Percentiles rank a stretch among this genome's conserved stretches.
Conservation (phyloP, 2,888 invertebrate genomes). For the Pachycephus smyrnensis region DNA sequence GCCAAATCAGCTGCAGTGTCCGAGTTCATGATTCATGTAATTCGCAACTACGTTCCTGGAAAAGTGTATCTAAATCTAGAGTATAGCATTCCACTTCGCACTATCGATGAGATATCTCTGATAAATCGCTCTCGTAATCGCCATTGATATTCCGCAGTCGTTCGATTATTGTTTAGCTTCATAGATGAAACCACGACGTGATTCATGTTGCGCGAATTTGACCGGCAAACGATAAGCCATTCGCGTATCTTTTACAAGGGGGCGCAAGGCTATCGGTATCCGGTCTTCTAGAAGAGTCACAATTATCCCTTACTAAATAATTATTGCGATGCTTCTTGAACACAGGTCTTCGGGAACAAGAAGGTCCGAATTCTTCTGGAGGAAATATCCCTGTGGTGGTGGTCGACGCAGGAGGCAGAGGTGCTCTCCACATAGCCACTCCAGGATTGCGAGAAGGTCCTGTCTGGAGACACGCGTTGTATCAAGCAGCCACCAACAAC, state of each 20-base stretch:
- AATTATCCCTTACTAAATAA: slow-evolving; percentile 1
- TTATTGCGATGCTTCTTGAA: slow-evolving; percentile 16
- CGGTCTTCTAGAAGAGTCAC: neutral
- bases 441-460: slow-evolving; percentile 67
- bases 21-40: neutral
- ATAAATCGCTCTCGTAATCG: too few species aligned
- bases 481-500: slow-evolving; percentile 82
- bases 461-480: slow-evolving; percentile 83
- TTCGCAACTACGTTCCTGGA: neutral
- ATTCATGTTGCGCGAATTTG: neutral
- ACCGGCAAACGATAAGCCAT: neutral
- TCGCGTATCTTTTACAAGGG: neutral
- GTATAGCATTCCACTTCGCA: too few species aligned
- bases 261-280: too few species aligned
- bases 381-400: slow-evolving; percentile 53
- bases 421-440: slow-evolving; percentile 73
- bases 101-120: too few species aligned
- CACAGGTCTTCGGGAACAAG: slow-evolving; percentile 75
- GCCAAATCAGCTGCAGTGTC: neutral
- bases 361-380: slow-evolving; percentile 59
- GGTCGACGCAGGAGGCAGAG: slow-evolving; percentile 54
- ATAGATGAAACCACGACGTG: neutral
- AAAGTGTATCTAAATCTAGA: too few species aligned
- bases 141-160: too few species aligned
- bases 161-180: too few species aligned